These are phyloP conservation scores for Octonoba sinensis DNA, from an alignment of 2,888 invertebrate species.

Conservation along the genomic window DNA sequence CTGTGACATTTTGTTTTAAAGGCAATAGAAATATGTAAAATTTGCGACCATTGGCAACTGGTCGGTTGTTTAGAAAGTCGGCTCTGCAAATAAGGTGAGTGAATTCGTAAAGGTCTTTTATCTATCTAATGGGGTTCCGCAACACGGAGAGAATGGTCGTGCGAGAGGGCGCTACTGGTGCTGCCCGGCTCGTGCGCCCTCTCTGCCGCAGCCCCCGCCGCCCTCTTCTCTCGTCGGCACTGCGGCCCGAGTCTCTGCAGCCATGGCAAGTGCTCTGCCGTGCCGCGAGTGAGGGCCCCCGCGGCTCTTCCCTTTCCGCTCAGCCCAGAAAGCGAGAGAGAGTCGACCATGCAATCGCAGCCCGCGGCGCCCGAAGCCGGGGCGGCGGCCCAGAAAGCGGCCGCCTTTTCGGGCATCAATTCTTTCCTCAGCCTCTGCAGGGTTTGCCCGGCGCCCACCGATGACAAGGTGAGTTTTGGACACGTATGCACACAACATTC, in stretches of 20 bases:
- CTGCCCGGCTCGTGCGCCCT: background rate
- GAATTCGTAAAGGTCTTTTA: too few relatives aligned
- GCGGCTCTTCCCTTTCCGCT: too few relatives aligned
- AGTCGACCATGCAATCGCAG: slow-evolving; percentile 51
- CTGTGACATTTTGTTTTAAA: too few relatives aligned
- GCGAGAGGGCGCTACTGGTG: too few relatives aligned
- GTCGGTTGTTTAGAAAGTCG: too few relatives aligned
- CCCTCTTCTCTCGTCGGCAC: slow-evolving; percentile 11
- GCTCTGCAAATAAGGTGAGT: too few relatives aligned
- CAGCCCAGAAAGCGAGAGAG: background rate
- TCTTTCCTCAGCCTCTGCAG: slow-evolving; percentile 97
- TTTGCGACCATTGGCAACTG: too few relatives aligned
- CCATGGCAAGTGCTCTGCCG: too few relatives aligned
- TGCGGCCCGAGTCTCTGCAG: background rate
- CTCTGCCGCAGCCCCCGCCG: slow-evolving; percentile 14
- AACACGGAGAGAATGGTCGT: too few relatives aligned
- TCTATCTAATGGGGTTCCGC: too few relatives aligned
- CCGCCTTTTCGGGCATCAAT: slow-evolving; percentile 81
- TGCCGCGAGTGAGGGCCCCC: background rate
- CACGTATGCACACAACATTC: too few relatives aligned
- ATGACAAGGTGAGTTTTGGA: slow-evolving; percentile 84
- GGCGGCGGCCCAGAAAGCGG: slow-evolving; percentile 1
- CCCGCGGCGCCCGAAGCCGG: slow-evolving; percentile 42
- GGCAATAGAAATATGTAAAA: too few relatives aligned
- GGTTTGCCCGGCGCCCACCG: slow-evolving; percentile 92